These are phyloP conservation scores for Thamnaconus septentrionalis DNA, from an alignment of 2,113 vertebrate species.

Conservation along the genomic window DNA sequence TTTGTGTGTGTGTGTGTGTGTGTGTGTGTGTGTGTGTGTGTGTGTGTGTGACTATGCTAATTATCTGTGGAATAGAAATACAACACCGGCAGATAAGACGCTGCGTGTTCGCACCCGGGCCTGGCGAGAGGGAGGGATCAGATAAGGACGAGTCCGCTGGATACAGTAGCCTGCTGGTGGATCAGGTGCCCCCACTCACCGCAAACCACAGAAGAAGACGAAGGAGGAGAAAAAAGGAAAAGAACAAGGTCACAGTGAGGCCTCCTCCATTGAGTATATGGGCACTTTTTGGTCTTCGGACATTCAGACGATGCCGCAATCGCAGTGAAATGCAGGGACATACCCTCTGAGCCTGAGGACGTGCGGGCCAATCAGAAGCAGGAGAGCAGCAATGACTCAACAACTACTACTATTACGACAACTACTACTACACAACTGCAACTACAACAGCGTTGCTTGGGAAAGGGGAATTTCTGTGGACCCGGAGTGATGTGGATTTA, in stretches of 20 bases:
- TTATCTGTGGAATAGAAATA: slow-evolving; percentile 63
- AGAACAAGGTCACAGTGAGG: background rate
- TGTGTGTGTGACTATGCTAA: slow-evolving; percentile 66
- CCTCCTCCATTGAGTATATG: background rate
- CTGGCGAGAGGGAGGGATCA: slow-evolving; percentile 57
- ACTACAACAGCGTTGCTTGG: too few species aligned
- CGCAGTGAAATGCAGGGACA: too few species aligned
- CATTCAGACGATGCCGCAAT: too few species aligned
- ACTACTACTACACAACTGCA: too few species aligned
- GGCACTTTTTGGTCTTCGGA: too few species aligned
- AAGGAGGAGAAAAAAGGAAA: slow-evolving; percentile 16
- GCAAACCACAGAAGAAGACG: slow-evolving; percentile 17
- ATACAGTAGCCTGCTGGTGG: slow-evolving; percentile 61
- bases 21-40: slow-evolving; percentile 54
- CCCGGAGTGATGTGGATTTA: too few species aligned
- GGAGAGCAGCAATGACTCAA: too few species aligned
- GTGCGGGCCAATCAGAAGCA: too few species aligned
- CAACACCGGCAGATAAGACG: slow-evolving; percentile 64
- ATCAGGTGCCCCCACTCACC: slow-evolving; percentile 21
- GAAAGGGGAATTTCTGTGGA: too few species aligned
- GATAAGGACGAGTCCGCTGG: slow-evolving; percentile 58
- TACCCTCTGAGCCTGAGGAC: too few species aligned
- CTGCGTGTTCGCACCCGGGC: slow-evolving; percentile 65
- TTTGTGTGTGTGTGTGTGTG: slow-evolving; percentile 57
- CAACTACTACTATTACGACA: too few species aligned